Evolutionary conservation across 2,113 vertebrate species (phyloP).

Genomic region (Dasyornis broadbenti): DNA sequence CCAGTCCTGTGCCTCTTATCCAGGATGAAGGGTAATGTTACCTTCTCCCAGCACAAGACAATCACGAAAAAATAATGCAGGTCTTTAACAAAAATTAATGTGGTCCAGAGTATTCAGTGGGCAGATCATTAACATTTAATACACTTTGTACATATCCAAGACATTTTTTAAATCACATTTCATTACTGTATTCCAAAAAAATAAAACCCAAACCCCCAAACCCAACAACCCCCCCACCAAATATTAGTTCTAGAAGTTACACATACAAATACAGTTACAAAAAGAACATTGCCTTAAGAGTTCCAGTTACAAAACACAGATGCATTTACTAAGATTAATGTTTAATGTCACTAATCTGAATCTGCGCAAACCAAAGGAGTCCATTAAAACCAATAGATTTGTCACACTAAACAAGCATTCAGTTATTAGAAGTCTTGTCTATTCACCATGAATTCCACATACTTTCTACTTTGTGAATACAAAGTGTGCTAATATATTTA

Average conservation of each 20-base stretch:
- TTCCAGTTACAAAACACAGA: constrained; percentile 4
- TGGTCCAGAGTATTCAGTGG: background rate
- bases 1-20: background rate
- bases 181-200: background rate
- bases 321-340: background rate
- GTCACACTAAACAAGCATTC: background rate
- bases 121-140: constrained; percentile 13
- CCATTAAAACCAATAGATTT: background rate
- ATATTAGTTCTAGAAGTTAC: background rate
- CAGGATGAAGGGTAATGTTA: background rate
- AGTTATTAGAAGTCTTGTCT: background rate
- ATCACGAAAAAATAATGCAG: background rate
- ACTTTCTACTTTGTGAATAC: background rate
- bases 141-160: background rate
- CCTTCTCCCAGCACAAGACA: background rate
- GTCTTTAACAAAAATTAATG: background rate
- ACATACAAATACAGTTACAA: constrained; percentile 4
- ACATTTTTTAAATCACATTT: background rate
- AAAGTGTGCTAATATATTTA: background rate
- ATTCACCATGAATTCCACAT: background rate
- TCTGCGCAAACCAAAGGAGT: background rate
- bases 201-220: background rate
- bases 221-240: background rate
- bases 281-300: background rate
- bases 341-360: background rate